Percentiles rank a stretch among this genome's conserved stretches.
These are phyloP conservation scores for Monomorium pharaonis DNA, from an alignment of 1,140 invertebrate genomes.

Conservation along the genomic window DNA sequence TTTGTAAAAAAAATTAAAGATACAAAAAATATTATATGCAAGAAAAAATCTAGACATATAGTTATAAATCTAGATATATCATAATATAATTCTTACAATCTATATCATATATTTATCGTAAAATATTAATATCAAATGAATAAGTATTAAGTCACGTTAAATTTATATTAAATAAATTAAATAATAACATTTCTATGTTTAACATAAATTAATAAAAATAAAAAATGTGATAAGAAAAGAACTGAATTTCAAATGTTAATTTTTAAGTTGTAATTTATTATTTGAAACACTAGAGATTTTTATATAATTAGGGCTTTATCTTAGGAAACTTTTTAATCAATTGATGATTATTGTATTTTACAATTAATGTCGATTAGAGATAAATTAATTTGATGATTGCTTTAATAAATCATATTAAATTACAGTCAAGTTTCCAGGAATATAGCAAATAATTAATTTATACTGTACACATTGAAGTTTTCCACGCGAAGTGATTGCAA, in stretches of 20 bases:
- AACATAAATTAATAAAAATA: neutral
- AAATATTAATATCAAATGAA: neutral
- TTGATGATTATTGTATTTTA: neutral
- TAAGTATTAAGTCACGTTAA: neutral
- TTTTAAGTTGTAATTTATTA: neutral
- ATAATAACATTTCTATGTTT: neutral
- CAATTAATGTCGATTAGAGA: neutral
- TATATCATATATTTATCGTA: neutral
- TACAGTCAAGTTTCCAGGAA: neutral
- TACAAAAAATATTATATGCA: neutral
- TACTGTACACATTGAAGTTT: neutral
- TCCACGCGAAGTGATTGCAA: neutral
- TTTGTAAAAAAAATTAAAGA: neutral
- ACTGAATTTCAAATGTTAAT: neutral
- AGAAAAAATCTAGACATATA: neutral
- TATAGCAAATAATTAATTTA: conserved; percentile 16
- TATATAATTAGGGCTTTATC: neutral
- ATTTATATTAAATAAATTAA: neutral
- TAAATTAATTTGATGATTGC: neutral
- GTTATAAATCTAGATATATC: neutral
- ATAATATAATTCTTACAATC: neutral
- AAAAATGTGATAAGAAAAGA: neutral
- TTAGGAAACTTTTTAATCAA: neutral
- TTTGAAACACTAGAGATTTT: neutral
- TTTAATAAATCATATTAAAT: neutral